These are phyloP conservation scores for Pediacus dermestoides DNA, from an alignment of 2,888 invertebrate species.

Conservation along the genomic window DNA sequence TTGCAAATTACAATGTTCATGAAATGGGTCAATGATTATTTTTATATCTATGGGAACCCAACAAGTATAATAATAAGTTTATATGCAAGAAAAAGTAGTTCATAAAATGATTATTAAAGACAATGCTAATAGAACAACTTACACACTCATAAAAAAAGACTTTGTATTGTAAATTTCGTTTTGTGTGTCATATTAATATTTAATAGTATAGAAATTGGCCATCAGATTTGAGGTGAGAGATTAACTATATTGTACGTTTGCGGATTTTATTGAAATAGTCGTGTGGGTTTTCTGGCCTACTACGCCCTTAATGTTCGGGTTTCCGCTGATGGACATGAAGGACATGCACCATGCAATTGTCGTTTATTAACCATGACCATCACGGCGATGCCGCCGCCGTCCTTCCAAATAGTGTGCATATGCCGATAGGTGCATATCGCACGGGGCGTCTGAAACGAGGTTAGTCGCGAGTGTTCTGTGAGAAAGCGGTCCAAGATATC, in stretches of 20 bases:
- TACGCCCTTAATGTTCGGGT: constrained; percentile 13
- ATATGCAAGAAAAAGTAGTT: constrained; percentile 2
- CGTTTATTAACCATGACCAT: background rate
- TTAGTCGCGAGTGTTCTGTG: constrained; percentile 46
- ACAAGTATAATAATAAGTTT: no score
- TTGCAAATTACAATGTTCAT: constrained; percentile 1
- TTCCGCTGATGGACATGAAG: constrained; percentile 19
- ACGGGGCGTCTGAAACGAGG: constrained; percentile 44
- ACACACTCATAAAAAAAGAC: no score
- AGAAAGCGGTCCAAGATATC: constrained; percentile 52
- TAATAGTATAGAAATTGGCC: no score
- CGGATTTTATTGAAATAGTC: no score
- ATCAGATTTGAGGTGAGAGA: no score
- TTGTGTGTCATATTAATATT: no score
- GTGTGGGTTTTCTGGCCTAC: constrained; percentile 15
- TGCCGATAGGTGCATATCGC: constrained; percentile 39
- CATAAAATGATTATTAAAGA: no score
- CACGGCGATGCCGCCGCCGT: constrained; percentile 12
- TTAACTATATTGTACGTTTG: no score
- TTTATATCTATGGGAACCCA: constrained; percentile 4
- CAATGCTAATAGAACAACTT: no score
- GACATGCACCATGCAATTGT: constrained; percentile 15
- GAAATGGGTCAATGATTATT: constrained; percentile 7
- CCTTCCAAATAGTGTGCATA: constrained; percentile 1
- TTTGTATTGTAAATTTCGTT: no score